Conservation (phyloP, 1,140 invertebrate genomes). For the Drosophila neocordata region DNA sequence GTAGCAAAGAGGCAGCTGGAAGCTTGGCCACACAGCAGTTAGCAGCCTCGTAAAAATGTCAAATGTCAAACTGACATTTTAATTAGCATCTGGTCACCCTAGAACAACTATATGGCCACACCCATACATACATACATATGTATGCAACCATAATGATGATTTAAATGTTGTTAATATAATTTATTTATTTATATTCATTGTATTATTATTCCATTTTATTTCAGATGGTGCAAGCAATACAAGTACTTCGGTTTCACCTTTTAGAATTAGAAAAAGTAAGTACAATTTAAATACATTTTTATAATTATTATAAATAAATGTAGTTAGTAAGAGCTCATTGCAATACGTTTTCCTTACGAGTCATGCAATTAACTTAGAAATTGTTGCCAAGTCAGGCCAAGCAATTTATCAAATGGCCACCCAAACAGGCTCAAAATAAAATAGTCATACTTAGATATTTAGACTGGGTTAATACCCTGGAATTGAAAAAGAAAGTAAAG, state of each 20-base stretch:
- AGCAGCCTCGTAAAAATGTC: constrained; percentile 82
- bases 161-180: not conserved
- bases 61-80: constrained; percentile 82
- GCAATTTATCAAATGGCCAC: constrained; percentile 69
- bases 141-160: too few relatives aligned
- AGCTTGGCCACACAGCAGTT: constrained; percentile 70
- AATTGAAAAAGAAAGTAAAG: too few relatives aligned
- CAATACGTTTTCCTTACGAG: constrained; percentile 31
- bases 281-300: constrained; percentile 46
- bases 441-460: not conserved
- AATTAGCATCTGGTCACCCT: constrained; percentile 76
- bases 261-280: constrained; percentile 99
- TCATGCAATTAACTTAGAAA: constrained; percentile 42
- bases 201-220: constrained; percentile 84
- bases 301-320: not conserved
- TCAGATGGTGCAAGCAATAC: constrained; percentile 99
- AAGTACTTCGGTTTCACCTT: constrained; percentile 99
- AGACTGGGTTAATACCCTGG: not conserved
- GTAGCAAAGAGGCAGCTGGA: constrained; percentile 15
- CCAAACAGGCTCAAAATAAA: constrained; percentile 50
- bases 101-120: constrained; percentile 5
- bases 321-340: constrained; percentile 37
- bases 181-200: constrained; percentile 3
- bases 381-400: constrained; percentile 22
- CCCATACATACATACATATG: too few relatives aligned